Evolutionary conservation across 2,888 invertebrate species (phyloP), one percentile per base, ranked within the genome.

Genomic region (Drosophila maculinotata): DNA sequence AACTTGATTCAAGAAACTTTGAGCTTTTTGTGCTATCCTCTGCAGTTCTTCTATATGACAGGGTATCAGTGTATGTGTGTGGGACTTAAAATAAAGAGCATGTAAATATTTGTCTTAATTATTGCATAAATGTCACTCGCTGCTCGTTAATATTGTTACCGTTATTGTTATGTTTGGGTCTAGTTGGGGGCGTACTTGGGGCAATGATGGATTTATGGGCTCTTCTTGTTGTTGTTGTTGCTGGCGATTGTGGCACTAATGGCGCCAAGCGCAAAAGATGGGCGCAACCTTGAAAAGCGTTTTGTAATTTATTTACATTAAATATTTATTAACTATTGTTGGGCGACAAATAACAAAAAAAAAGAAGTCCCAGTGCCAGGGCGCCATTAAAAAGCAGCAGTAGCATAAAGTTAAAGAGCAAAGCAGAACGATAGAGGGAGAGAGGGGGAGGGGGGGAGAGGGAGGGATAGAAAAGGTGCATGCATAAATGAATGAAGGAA

Each of bases 221-320:
- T 6, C 9, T 9, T 3, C 9, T 26, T 49, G 10, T 9, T n/a
- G 17, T 7, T 51, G 6, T 36, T 31, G 3, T 12, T 30, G 12
- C 12, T 35, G 41, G 12, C 12, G 59, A 9, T 53, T 52, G 12
- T 36, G 59, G 20, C 30, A 15, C 53, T 62, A 64, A 76, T 74
- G 48, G 56, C 26, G 54, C 17, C 33, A 33, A 33, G 58, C 62
- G 54, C 58, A 57, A 56, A 36, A 35, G 62, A 44, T 66, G 63
- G 60, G 47, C 59, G 67, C 69, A 82, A 87, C 82, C 82, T 82
- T 82, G 82, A 87, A 82, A 82, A 85, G 68, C 66, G 65, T 76
- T 87, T 82, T 68, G 70, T 76, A 85, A 85, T 87, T 82, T 82
- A 82, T 87, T 82, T 82, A 38, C 86, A 87, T 82, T 76, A 82